Percentiles rank a stretch among this genome's conserved stretches.
phyloP scores from a whole-genome alignment of 2,888 invertebrate species.

The Habrosyne pyritoides region DNA sequence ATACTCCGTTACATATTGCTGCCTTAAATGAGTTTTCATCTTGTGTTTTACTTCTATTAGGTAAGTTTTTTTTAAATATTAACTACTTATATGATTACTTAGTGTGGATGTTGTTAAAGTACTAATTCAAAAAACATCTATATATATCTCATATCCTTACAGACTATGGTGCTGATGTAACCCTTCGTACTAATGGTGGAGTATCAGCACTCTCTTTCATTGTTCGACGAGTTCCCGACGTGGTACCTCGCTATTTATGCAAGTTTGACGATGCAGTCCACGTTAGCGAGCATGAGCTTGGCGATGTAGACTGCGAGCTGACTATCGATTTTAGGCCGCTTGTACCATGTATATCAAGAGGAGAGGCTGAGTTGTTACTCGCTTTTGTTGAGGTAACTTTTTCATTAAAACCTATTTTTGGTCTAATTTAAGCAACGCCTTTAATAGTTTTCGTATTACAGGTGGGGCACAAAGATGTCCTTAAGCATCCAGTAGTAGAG shows the following conservation, averaged over 20 bases:
- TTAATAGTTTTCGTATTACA: constrained; percentile 31
- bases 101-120: no score
- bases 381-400: constrained; percentile 86
- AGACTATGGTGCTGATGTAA: constrained; percentile 92
- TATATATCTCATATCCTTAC: no score
- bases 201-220: constrained; percentile 92
- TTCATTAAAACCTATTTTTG: background rate
- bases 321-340: constrained; percentile 84
- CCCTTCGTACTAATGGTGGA: constrained; percentile 91
- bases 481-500: constrained; percentile 93
- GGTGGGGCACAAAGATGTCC: constrained; percentile 90
- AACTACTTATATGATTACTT: no score
- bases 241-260: constrained; percentile 87
- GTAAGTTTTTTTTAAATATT: constrained; percentile 31
- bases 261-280: constrained; percentile 90
- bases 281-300: constrained; percentile 92
- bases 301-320: constrained; percentile 93
- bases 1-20: constrained; percentile 92
- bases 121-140: no score
- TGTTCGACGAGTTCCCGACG: constrained; percentile 92
- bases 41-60: constrained; percentile 88
- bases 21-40: constrained; percentile 92
- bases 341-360: constrained; percentile 84
- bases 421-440: background rate
- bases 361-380: constrained; percentile 88